A percentile compares a stretch with the other conserved stretches of the same genome.
Evolutionary conservation across 2,888 invertebrate genomes (phyloP).

Genomic region (Selenia dentaria): DNA sequence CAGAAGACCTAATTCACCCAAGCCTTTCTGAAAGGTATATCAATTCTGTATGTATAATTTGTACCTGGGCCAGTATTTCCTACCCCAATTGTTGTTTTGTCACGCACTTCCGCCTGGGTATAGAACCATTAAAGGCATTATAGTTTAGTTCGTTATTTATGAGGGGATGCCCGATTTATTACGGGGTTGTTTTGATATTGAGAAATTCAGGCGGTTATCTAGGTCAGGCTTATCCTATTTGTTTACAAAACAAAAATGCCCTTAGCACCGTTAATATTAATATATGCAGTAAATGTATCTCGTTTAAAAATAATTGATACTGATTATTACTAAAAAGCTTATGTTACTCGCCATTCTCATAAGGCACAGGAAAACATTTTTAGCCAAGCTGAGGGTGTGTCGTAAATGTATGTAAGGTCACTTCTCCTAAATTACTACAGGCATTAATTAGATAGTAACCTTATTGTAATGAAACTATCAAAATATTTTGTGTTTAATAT

Average conservation of each 20-base stretch:
- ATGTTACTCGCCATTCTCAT: too few relatives aligned
- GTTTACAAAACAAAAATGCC: neutral
- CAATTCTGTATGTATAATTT: constrained; percentile 12
- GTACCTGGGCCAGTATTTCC: constrained; percentile 18
- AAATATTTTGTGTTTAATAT: too few relatives aligned
- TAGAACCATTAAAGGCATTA: constrained; percentile 22
- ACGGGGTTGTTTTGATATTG: constrained; percentile 23
- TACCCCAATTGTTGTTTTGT: constrained; percentile 26
- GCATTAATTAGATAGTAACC: too few relatives aligned
- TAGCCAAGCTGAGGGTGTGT: too few relatives aligned
- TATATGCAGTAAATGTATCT: too few relatives aligned
- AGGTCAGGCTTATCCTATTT: constrained; percentile 17
- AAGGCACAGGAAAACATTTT: too few relatives aligned
- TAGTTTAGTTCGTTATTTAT: constrained; percentile 27
- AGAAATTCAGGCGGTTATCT: constrained; percentile 9
- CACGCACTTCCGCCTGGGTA: constrained; percentile 20
- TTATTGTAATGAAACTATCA: too few relatives aligned
- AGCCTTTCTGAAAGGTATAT: constrained; percentile 1
- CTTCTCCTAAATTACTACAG: too few relatives aligned
- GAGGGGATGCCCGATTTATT: constrained; percentile 22
- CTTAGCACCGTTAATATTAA: too few relatives aligned
- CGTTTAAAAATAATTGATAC: too few relatives aligned
- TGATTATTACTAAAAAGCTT: too few relatives aligned
- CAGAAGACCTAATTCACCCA: neutral
- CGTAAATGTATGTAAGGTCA: too few relatives aligned